phyloP scores from a whole-genome alignment of 2,888 invertebrate genomes.

The Oscheius sp. region DNA sequence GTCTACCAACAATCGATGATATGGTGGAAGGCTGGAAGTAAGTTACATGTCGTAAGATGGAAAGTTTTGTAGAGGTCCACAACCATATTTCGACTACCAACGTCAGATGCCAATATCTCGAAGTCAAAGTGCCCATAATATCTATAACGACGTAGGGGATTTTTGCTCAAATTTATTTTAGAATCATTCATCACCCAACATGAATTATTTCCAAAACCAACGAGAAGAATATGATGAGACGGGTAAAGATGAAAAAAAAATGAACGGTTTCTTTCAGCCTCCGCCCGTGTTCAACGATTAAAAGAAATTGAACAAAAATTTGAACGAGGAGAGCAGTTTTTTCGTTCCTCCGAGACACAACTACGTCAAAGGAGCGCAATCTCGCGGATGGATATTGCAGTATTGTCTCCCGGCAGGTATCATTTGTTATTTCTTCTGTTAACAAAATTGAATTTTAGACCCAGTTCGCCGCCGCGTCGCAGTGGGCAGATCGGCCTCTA shows the following conservation, averaged over 20 bases:
- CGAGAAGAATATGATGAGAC: conserved; percentile 4
- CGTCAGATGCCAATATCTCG: conserved; percentile 37
- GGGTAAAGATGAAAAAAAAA: too few relatives aligned
- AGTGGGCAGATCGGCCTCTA: conserved; percentile 29
- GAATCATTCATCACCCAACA: background rate
- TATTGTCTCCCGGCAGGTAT: conserved; percentile 16
- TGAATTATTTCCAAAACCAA: background rate
- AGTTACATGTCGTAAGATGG: background rate
- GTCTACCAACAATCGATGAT: conserved; percentile 40
- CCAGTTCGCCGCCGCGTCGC: conserved; percentile 23
- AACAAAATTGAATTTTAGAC: conserved; percentile 2
- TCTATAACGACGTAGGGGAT: conserved; percentile 11
- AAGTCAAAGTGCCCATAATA: conserved; percentile 45
- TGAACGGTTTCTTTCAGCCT: background rate
- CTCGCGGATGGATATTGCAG: conserved; percentile 29
- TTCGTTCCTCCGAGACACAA: conserved; percentile 26
- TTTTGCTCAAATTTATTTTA: background rate
- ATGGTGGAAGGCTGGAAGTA: conserved; percentile 20
- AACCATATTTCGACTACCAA: conserved; percentile 20
- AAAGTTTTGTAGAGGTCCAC: conserved; percentile 2
- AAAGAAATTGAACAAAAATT: conserved; percentile 7
- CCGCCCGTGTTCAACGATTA: conserved; percentile 8
- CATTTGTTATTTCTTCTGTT: background rate
- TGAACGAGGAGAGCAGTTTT: conserved; percentile 32
- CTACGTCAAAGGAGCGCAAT: conserved; percentile 15